phyloP scores from a whole-genome alignment of 2,888 invertebrate species.

The Choreutis nemorana region DNA sequence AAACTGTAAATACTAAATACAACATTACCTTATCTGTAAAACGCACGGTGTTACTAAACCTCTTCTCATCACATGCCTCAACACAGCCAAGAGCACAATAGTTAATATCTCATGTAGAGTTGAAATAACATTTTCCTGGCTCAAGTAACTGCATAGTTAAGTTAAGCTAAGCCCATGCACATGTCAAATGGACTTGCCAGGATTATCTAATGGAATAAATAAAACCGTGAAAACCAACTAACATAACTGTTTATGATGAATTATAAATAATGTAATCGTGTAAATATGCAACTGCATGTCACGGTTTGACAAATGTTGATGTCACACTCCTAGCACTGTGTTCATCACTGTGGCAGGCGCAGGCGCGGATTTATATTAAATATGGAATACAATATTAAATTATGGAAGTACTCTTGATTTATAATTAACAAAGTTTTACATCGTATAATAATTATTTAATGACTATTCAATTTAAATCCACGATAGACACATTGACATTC shows the following conservation, averaged over 20 bases:
- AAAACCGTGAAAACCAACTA: too few species aligned
- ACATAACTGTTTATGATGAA: conserved; percentile 15
- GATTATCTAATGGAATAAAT: too few species aligned
- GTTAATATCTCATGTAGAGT: conserved; percentile 62
- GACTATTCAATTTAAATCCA: too few species aligned
- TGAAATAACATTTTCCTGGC: conserved; percentile 61
- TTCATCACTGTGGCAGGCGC: conserved; percentile 59
- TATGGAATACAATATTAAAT: background rate
- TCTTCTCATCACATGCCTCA: conserved; percentile 64
- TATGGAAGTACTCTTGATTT: background rate
- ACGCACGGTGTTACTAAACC: conserved; percentile 65
- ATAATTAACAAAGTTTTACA: conserved; percentile 13
- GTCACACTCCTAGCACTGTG: conserved; percentile 65
- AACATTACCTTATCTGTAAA: conserved; percentile 35
- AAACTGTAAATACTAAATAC: conserved; percentile 61
- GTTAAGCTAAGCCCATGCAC: conserved; percentile 65
- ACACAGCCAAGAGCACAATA: conserved; percentile 65
- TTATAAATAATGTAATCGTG: conserved; percentile 33
- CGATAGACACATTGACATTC: too few species aligned
- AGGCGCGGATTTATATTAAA: conserved; percentile 29
- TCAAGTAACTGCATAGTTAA: conserved; percentile 63
- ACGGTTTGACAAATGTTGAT: conserved; percentile 65
- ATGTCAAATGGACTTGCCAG: conserved; percentile 49
- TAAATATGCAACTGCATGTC: conserved; percentile 65
- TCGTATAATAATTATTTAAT: too few species aligned